Percentiles rank a stretch among this genome's conserved stretches.
phyloP scores from a whole-genome alignment of 2,888 invertebrate genomes.

The Rhagonycha lutea region DNA sequence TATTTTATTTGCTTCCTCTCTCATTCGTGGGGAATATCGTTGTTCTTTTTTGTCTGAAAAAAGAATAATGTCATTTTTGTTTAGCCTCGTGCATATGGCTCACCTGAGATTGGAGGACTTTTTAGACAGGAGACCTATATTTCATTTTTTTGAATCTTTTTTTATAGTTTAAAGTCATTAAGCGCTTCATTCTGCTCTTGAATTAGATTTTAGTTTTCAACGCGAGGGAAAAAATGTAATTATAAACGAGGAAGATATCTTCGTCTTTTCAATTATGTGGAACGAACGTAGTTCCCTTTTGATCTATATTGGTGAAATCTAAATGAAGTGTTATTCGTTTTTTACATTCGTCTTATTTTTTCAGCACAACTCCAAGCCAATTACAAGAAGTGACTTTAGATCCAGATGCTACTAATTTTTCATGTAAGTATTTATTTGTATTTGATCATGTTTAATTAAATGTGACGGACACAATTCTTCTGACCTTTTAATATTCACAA shows the following conservation, averaged over 20 bases:
- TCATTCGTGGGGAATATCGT: not conserved
- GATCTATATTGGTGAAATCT: not conserved
- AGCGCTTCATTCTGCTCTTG: not conserved
- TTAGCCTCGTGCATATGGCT: not conserved
- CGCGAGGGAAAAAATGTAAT: not conserved
- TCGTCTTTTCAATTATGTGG: not conserved
- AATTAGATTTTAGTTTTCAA: not conserved
- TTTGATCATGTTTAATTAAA: not conserved
- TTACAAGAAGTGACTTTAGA: conserved; percentile 70
- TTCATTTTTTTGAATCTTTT: not conserved
- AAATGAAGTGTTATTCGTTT: not conserved
- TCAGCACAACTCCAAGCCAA: conserved; percentile 72
- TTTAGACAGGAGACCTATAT: not conserved
- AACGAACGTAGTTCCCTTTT: not conserved
- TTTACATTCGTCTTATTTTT: conserved; percentile 44
- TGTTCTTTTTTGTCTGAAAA: not conserved
- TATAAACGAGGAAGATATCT: not conserved
- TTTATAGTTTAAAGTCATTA: not conserved
- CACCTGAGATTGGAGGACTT: not conserved
- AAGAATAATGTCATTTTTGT: not conserved
- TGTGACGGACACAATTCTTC: not conserved
- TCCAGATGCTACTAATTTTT: conserved; percentile 55
- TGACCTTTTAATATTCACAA: conserved; percentile 5
- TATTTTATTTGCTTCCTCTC: not conserved
- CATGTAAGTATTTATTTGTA: conserved; percentile 45